phyloP scores from a whole-genome alignment of 1,140 invertebrate genomes.

The Nephila pilipes region DNA sequence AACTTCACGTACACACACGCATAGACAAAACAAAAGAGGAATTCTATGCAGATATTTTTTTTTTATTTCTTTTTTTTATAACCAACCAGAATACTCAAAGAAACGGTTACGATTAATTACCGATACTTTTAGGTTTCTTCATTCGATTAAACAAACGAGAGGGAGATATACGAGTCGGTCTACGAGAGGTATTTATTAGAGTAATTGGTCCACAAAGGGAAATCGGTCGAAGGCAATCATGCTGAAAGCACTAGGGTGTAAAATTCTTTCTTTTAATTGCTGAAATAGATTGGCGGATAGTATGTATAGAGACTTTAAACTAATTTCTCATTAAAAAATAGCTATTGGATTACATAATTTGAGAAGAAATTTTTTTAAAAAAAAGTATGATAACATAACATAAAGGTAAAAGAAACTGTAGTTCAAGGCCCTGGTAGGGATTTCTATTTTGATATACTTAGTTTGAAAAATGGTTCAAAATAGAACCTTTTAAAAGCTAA shows the following conservation, averaged over 20 bases:
- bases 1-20: too few relatives aligned
- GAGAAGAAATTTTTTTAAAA: neutral
- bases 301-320: neutral
- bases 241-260: constrained; percentile 20
- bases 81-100: neutral
- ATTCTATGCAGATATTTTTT: neutral
- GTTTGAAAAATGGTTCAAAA: too few relatives aligned
- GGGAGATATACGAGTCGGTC: too few relatives aligned
- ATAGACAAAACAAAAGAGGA: neutral
- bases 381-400: neutral
- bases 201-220: neutral
- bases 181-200: constrained; percentile 32
- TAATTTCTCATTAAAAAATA: neutral
- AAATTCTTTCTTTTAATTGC: neutral
- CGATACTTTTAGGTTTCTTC: neutral
- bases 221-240: constrained; percentile 10
- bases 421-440: neutral
- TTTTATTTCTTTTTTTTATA: neutral
- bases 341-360: rapidly evolving
- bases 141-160: constrained; percentile 38
- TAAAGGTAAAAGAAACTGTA: neutral
- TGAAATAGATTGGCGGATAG: neutral
- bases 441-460: too few relatives aligned
- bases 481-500: too few relatives aligned
- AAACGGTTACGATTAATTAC: constrained; percentile 9